Conservation (phyloP, 2,888 invertebrate species). For the Loripinus fragilis region DNA sequence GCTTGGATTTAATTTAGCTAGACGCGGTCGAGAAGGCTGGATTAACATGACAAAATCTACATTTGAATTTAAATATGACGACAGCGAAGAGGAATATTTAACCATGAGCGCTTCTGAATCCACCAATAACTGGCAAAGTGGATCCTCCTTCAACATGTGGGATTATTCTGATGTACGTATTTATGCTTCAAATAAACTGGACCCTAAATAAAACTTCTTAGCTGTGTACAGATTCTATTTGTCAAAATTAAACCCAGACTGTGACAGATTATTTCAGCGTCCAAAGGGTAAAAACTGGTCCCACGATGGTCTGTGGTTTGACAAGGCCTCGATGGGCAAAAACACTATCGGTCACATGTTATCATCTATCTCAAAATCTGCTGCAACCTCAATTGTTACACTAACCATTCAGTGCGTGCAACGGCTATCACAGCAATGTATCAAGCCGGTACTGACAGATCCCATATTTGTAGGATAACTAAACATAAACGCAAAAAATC, state of each 20-base stretch:
- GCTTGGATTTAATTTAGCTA: neutral
- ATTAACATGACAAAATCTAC: neutral
- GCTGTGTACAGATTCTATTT: neutral
- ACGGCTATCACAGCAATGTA: neutral
- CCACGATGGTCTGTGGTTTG: neutral
- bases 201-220: neutral
- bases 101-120: neutral
- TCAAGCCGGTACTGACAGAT: neutral
- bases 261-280: neutral
- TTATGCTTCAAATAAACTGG: neutral
- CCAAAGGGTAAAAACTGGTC: neutral
- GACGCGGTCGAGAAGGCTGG: neutral
- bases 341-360: neutral
- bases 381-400: neutral
- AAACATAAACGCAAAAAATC: neutral
- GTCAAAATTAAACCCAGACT: neutral
- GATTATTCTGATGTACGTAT: neutral
- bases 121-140: neutral
- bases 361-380: neutral
- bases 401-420: slow-evolving; percentile 1
- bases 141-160: neutral
- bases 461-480: neutral
- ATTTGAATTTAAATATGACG: neutral
- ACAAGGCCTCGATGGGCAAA: neutral
- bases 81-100: neutral